Base-by-base conservation (phyloP, 1,140 invertebrate genomes). In the Oncopodura yosiiana region DNA sequence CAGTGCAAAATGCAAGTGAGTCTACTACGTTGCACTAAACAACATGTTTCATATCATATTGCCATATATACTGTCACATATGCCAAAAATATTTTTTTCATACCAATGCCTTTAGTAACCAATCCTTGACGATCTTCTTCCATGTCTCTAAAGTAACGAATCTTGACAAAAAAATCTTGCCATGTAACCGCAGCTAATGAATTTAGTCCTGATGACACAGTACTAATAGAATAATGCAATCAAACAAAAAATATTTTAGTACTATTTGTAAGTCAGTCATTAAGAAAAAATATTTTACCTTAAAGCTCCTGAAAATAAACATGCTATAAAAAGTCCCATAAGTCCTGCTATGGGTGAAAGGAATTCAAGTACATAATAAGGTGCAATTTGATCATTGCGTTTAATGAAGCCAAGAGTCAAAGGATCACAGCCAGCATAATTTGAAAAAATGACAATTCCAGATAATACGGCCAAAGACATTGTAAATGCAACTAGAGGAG, bases 131-230 rank as follows among this genome's bases (percentile, higher is more conserved):
- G 69, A 38, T 53, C 48, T 24, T 72, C 70, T 4, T 60, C 46
- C n/a, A 73, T 58, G 18, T 68, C 29, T n/a, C 39, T 36, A 38
- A 63, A 58, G 16, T 64, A 63, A n/a, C 52, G 41, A 11, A 64
- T 58, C 38, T 69, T 70, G 0, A 71, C 54, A 30, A 73, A 67
- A 60, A 63, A 63, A 45, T 74, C 73, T 52, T 74, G 67, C 66
- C 71, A 69, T 16, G 69, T 70, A 3, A 75, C 71, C 3, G 72
- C 71, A 14, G 73, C 67, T n/a, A 75, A 57, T 1, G 73, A 70
- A 55, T 73, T 74, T 8, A 74, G 50, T 48, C 71, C 70, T n/a
- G 73, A 74, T 0, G 73, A 74, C 12, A 74, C 64, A 8, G 73
- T 72, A 51, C 73, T 74, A 56, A 3, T 62, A 18, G 16, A 24